phyloP scores from a whole-genome alignment of 1,140 invertebrate species.

The Drosophila sproati region DNA sequence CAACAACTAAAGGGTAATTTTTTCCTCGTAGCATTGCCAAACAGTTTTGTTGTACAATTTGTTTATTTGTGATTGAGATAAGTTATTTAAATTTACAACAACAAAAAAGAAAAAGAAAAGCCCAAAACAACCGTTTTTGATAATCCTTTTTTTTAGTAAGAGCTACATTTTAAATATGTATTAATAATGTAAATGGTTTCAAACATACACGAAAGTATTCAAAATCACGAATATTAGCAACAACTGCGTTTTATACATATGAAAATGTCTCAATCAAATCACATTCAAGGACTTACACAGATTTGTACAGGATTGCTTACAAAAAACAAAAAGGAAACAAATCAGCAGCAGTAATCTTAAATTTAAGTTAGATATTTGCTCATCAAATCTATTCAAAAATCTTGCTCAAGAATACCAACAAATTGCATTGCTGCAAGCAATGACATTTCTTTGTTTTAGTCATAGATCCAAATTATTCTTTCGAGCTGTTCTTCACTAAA shows the following conservation, averaged over 20 bases:
- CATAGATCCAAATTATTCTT: background rate
- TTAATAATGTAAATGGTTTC: constrained; percentile 61
- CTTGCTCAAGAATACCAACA: too few relatives aligned
- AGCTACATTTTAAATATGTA: constrained; percentile 39
- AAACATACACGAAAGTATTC: constrained; percentile 42
- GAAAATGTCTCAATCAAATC: background rate
- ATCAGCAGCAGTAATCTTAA: background rate
- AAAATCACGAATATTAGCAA: constrained; percentile 27
- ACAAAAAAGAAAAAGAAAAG: constrained; percentile 5
- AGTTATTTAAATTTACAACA: constrained; percentile 44
- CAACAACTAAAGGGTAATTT: constrained; percentile 55
- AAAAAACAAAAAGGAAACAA: constrained; percentile 7
- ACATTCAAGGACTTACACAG: background rate
- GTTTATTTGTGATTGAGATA: constrained; percentile 33
- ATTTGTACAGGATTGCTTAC: background rate
- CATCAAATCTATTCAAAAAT: background rate
- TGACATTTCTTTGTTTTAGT: too few relatives aligned
- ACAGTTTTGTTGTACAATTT: constrained; percentile 35
- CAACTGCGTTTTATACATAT: constrained; percentile 24
- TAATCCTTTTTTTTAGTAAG: constrained; percentile 45
- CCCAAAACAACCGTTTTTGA: constrained; percentile 38
- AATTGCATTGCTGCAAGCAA: too few relatives aligned
- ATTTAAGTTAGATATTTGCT: too few relatives aligned
- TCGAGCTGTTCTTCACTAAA: too few relatives aligned
- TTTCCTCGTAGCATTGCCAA: constrained; percentile 51